Percentiles rank a stretch among this genome's conserved stretches.
These are phyloP conservation scores for Trematomus bernacchii DNA, from an alignment of 2,797 vertebrate genomes.

Conservation along the genomic window DNA sequence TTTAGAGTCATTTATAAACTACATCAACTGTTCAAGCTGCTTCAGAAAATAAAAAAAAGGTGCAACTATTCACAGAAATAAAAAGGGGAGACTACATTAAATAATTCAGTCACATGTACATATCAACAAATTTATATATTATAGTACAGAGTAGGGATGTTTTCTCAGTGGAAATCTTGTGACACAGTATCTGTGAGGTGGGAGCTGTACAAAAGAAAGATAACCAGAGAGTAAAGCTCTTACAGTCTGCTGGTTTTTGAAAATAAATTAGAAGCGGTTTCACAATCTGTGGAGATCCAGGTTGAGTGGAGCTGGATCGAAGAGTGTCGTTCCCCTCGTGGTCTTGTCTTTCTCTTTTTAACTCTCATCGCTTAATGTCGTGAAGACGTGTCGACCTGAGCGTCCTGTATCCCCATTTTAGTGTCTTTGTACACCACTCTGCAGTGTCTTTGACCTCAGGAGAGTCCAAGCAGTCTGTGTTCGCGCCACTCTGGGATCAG, in stretches of 20 bases:
- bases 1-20: constrained; percentile 66
- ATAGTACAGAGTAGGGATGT: constrained; percentile 64
- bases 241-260: constrained; percentile 69
- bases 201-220: constrained; percentile 62
- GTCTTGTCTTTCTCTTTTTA: constrained; percentile 33
- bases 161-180: constrained; percentile 64
- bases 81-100: constrained; percentile 66
- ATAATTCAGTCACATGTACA: constrained; percentile 83
- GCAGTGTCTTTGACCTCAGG: constrained; percentile 41
- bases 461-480: constrained; percentile 59
- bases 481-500: constrained; percentile 56
- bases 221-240: constrained; percentile 68
- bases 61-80: constrained; percentile 78
- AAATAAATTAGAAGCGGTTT: constrained; percentile 54
- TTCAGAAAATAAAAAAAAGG: constrained; percentile 58
- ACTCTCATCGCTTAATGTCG: constrained; percentile 31
- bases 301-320: constrained; percentile 37
- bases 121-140: constrained; percentile 84
- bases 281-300: constrained; percentile 51
- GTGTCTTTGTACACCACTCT: constrained; percentile 52
- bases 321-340: constrained; percentile 8
- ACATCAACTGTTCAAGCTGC: constrained; percentile 84
- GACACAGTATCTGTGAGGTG: constrained; percentile 57
- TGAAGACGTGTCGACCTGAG: constrained; percentile 64
- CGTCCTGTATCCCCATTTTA: constrained; percentile 53